Evolutionary conservation across 2,888 invertebrate species (phyloP).

Genomic region (Chloroclysta siterata): DNA sequence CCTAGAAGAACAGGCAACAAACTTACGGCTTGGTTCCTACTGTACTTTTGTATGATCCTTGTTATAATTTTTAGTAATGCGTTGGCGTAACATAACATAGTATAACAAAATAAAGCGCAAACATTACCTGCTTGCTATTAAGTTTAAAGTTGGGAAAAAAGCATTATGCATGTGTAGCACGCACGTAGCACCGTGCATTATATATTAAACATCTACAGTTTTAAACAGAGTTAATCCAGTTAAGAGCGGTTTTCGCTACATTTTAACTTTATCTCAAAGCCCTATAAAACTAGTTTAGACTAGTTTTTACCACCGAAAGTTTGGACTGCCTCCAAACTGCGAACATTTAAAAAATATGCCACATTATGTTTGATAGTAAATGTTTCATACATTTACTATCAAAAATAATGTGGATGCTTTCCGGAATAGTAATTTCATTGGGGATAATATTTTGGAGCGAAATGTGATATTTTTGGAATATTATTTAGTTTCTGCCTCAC

Average conservation of each 20-base stretch:
- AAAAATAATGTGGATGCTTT: too few species aligned
- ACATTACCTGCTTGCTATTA: too few species aligned
- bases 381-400: too few species aligned
- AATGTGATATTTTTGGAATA: neutral
- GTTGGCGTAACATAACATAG: too few species aligned
- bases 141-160: too few species aligned
- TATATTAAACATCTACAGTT: conserved; percentile 23
- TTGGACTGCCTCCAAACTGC: conserved; percentile 29
- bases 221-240: conserved; percentile 25
- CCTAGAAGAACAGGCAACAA: too few species aligned
- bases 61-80: too few species aligned
- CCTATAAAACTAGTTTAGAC: conserved; percentile 24
- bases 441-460: neutral
- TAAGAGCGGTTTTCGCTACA: conserved; percentile 25
- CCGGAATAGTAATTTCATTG: neutral
- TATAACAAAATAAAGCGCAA: too few species aligned
- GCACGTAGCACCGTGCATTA: too few species aligned
- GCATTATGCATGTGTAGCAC: neutral
- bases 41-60: too few species aligned
- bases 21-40: too few species aligned
- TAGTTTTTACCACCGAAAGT: conserved; percentile 21
- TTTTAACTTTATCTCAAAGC: conserved; percentile 31
- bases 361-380: conserved; percentile 7
- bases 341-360: conserved; percentile 4
- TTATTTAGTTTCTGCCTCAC: neutral